Percentiles rank a stretch among this genome's conserved stretches.
These are phyloP conservation scores for Callyntrura guangdongensis DNA, from an alignment of 2,888 invertebrate genomes.

Conservation along the genomic window DNA sequence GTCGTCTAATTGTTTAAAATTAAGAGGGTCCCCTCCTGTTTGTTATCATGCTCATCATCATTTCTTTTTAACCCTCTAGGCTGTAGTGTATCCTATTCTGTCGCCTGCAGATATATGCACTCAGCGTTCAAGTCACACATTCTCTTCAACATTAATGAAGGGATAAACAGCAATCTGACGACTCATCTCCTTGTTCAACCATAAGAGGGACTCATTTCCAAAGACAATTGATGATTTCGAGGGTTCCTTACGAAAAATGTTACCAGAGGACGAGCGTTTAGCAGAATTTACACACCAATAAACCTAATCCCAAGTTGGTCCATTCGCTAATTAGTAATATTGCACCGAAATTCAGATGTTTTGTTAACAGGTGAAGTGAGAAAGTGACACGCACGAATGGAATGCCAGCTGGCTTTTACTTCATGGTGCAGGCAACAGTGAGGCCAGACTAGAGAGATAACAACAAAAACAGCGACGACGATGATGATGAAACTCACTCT, in stretches of 20 bases:
- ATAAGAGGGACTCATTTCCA: slow-evolving; percentile 57
- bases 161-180: slow-evolving; percentile 58
- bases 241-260: slow-evolving; percentile 4
- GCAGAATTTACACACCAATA: slow-evolving; percentile 58
- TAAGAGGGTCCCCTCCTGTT: slow-evolving; percentile 60
- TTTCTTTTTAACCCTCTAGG: neutral
- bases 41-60: slow-evolving; percentile 38
- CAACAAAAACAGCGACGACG: slow-evolving; percentile 29
- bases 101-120: neutral
- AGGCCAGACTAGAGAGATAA: slow-evolving; percentile 9
- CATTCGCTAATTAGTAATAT: slow-evolving; percentile 58
- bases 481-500: slow-evolving; percentile 29
- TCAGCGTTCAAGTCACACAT: slow-evolving; percentile 19
- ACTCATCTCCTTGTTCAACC: slow-evolving; percentile 53
- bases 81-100: slow-evolving; percentile 9
- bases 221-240: slow-evolving; percentile 51
- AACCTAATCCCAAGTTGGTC: slow-evolving; percentile 10
- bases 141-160: slow-evolving; percentile 16
- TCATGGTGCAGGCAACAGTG: neutral
- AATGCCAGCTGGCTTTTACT: slow-evolving; percentile 29
- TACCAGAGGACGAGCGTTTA: neutral
- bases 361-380: slow-evolving; percentile 72
- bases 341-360: slow-evolving; percentile 65
- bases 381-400: slow-evolving; percentile 55
- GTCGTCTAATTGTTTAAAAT: slow-evolving; percentile 66